Evolutionary conservation across 2,888 invertebrate species (phyloP).

Genomic region (Melanostoma mellinum): DNA sequence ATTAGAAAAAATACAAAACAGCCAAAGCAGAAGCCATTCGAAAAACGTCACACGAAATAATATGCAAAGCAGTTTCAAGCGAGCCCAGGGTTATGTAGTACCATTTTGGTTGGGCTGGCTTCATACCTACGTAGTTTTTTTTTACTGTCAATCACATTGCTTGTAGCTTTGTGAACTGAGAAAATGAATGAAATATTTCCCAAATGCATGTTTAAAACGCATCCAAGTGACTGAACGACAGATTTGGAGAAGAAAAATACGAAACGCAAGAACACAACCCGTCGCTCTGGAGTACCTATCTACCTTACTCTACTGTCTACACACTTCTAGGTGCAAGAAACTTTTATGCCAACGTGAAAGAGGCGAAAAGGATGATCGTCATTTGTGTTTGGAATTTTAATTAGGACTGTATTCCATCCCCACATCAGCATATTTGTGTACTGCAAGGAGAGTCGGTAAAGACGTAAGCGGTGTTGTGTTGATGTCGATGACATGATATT

Average conservation of each 20-base stretch:
- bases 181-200: constrained; percentile 27
- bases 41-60: constrained; percentile 28
- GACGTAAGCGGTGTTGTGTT: constrained; percentile 17
- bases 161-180: neutral
- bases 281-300: neutral
- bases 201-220: constrained; percentile 32
- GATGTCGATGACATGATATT: constrained; percentile 22
- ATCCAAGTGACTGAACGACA: constrained; percentile 24
- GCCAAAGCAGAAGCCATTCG: constrained; percentile 13
- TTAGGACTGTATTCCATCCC: constrained; percentile 27
- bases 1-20: constrained; percentile 19
- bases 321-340: constrained; percentile 33
- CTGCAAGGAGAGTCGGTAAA: constrained; percentile 2
- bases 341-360: constrained; percentile 22
- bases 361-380: constrained; percentile 46
- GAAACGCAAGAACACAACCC: constrained; percentile 4
- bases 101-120: neutral
- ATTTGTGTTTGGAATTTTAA: constrained; percentile 52
- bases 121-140: neutral
- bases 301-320: too few species aligned
- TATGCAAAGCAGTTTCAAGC: constrained; percentile 44
- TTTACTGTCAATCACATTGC: constrained; percentile 32
- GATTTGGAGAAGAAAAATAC: constrained; percentile 11
- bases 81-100: constrained; percentile 4
- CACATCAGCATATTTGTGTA: neutral